Conservation (phyloP, 2,797 vertebrate species). For the Bovichtus diacanthus region DNA sequence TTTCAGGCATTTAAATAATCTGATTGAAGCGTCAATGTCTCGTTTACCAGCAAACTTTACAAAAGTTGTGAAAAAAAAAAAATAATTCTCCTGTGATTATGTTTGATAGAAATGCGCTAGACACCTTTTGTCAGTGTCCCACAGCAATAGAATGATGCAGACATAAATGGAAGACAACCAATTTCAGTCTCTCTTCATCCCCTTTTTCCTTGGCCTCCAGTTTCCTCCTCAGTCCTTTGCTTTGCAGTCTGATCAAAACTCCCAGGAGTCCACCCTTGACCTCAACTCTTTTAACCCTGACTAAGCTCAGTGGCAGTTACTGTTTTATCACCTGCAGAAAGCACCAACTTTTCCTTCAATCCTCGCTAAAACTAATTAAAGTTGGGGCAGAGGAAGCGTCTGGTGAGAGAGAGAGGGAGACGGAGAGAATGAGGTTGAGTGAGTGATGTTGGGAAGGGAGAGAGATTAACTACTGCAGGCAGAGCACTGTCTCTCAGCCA, state of each 20-base stretch:
- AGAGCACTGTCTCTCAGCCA: slow-evolving; percentile 69
- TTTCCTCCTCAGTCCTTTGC: slow-evolving; percentile 34
- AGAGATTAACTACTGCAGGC: slow-evolving; percentile 78
- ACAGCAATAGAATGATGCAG: background rate
- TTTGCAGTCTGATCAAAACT: slow-evolving; percentile 57
- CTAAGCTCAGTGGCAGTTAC: slow-evolving; percentile 72
- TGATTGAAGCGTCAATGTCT: background rate
- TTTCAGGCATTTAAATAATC: background rate
- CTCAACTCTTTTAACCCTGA: slow-evolving; percentile 72
- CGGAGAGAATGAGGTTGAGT: slow-evolving; percentile 55
- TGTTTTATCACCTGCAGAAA: slow-evolving; percentile 80
- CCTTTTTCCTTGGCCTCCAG: slow-evolving; percentile 2
- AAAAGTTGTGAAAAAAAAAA: background rate
- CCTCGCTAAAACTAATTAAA: slow-evolving; percentile 81
- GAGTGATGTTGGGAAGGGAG: slow-evolving; percentile 72
- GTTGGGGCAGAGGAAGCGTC: slow-evolving; percentile 63
- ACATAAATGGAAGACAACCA: slow-evolving; percentile 13
- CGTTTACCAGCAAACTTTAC: background rate
- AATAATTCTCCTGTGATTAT: background rate
- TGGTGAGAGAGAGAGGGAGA: slow-evolving; percentile 48
- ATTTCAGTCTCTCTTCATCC: slow-evolving; percentile 12
- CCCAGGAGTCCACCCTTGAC: slow-evolving; percentile 65
- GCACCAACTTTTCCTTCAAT: slow-evolving; percentile 75
- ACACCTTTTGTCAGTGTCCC: background rate
- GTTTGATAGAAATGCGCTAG: background rate